Conservation (phyloP, 2,797 vertebrate species). For the Euphonia xanthogaster region DNA sequence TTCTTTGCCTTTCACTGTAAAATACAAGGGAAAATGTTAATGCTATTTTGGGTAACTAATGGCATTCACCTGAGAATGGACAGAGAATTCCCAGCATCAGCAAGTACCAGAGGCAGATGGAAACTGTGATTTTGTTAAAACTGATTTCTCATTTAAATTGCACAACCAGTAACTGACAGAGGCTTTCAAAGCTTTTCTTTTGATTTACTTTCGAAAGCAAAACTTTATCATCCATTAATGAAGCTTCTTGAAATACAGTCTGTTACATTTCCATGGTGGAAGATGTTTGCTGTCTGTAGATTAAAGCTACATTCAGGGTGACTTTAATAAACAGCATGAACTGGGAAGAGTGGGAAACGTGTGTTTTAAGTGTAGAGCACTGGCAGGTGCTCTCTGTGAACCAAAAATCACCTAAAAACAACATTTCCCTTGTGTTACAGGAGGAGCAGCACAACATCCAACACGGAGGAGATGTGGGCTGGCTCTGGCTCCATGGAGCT, state of each 20-base stretch:
- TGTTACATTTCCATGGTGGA: background rate
- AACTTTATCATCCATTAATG: background rate
- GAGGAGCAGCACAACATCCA: background rate
- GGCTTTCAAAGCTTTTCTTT: background rate
- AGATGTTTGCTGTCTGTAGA: background rate
- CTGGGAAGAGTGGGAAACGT: background rate
- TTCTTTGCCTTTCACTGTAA: conserved; percentile 95
- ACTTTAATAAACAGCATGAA: background rate
- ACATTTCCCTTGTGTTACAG: fast-evolving
- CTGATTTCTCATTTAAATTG: background rate
- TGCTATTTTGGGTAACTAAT: background rate
- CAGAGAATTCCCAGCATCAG: background rate
- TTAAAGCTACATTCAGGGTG: background rate
- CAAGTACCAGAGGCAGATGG: background rate
- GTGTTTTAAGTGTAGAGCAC: background rate
- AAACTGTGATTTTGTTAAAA: background rate
- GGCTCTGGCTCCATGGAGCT: background rate
- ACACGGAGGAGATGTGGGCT: background rate
- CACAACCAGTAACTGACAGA: background rate
- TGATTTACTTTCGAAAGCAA: background rate
- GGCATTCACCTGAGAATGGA: background rate
- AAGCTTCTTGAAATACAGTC: background rate
- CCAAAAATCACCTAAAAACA: background rate
- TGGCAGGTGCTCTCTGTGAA: background rate
- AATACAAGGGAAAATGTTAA: conserved; percentile 51